A percentile compares a stretch with the other conserved stretches of the same genome.
Evolutionary conservation across 30 jellyfish, hydroid and myxozoan genomes (phyloP).

Genomic region (Calvadosia cruxmelitensis): DNA sequence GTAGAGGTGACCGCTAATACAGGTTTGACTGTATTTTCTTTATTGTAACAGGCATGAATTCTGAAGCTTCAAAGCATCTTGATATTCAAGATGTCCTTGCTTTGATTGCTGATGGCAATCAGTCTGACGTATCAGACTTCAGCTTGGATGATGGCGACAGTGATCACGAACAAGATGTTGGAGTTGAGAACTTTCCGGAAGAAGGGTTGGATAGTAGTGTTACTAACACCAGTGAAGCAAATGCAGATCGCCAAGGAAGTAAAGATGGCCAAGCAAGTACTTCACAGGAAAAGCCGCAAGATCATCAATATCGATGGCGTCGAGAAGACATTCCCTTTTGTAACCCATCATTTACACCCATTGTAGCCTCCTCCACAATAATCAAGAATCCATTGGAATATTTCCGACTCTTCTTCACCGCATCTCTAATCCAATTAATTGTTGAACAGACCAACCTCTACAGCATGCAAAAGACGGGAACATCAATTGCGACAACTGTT

Average conservation of each 20-base stretch:
- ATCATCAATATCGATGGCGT: conserved; percentile 15
- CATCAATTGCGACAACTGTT: conserved; percentile 9
- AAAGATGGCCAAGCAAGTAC: conserved; percentile 1
- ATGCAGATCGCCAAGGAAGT: conserved; percentile 1
- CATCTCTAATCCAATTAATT: conserved; percentile 8
- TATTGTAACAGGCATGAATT: background rate
- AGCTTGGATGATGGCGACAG: conserved; percentile 3
- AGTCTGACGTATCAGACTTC: conserved; percentile 5
- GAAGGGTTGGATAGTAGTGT: background rate
- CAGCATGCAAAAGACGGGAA: conserved; percentile 31
- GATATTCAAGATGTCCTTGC: conserved; percentile 5
- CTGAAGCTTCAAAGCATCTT: background rate
- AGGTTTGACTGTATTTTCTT: too few relatives aligned
- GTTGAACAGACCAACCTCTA: conserved; percentile 40
- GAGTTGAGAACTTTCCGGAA: background rate
- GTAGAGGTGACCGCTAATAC: too few relatives aligned
- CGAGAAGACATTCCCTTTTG: background rate
- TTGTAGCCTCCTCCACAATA: conserved; percentile 2
- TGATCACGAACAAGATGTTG: background rate
- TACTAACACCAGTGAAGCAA: conserved; percentile 2
- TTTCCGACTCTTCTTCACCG: conserved; percentile 21
- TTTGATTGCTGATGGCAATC: conserved; percentile 8
- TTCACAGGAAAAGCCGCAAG: conserved; percentile 15
- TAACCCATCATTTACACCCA: background rate
- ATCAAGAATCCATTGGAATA: conserved; percentile 5